phyloP scores from a whole-genome alignment of 2,113 vertebrate species.

The Megalops atlanticus region DNA sequence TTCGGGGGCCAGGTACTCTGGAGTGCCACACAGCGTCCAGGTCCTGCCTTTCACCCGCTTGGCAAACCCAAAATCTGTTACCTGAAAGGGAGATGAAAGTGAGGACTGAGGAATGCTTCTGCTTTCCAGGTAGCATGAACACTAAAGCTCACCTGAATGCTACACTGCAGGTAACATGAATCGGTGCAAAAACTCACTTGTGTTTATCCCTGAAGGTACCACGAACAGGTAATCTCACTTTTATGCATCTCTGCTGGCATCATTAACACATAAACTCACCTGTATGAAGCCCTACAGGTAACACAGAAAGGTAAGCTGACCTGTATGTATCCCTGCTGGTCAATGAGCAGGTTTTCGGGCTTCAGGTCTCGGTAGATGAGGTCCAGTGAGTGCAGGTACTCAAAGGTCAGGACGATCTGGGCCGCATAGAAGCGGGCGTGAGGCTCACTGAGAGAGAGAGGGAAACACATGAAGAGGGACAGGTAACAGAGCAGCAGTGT shows the following conservation, averaged over 20 bases:
- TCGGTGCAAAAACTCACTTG: neutral
- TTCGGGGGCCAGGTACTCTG: constrained; percentile 90
- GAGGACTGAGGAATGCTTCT: neutral
- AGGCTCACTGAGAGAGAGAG: constrained; percentile 73
- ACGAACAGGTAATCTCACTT: too few species aligned
- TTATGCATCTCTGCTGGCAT: neutral
- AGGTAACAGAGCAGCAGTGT: neutral
- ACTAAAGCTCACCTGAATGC: neutral
- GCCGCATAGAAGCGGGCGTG: constrained; percentile 92
- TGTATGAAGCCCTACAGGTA: constrained; percentile 82
- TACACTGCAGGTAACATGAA: neutral
- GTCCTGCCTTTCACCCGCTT: constrained; percentile 92
- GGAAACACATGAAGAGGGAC: neutral
- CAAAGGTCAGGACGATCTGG: constrained; percentile 93
- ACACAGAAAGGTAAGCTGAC: constrained; percentile 45
- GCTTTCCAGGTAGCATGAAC: too few species aligned
- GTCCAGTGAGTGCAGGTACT: constrained; percentile 92
- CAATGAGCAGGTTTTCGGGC: constrained; percentile 92
- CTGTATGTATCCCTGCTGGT: constrained; percentile 92
- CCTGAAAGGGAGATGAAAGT: constrained; percentile 60
- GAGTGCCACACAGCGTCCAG: constrained; percentile 92
- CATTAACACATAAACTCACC: constrained; percentile 51
- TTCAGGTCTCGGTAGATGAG: constrained; percentile 94
- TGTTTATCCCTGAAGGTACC: neutral
- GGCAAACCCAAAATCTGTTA: constrained; percentile 94